These are phyloP conservation scores for Fulmarus glacialis DNA, from an alignment of 2,113 vertebrate species.

Conservation along the genomic window DNA sequence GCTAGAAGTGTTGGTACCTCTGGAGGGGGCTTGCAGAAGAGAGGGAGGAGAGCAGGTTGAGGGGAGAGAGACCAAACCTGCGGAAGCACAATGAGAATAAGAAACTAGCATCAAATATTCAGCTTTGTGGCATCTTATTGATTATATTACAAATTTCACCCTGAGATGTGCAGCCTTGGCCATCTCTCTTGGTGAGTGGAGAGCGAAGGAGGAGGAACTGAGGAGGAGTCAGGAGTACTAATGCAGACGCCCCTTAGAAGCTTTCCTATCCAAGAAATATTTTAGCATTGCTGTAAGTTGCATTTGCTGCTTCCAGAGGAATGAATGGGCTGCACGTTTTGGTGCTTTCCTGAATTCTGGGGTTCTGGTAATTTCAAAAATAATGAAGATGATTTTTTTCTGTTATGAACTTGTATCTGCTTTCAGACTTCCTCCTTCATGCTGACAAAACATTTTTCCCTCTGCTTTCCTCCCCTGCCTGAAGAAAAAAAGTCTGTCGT, in stretches of 20 bases:
- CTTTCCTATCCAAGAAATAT: not conserved
- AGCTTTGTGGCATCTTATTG: not conserved
- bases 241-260: not conserved
- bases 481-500: not conserved
- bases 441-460: not conserved
- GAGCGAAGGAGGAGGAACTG: not conserved
- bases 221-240: not conserved
- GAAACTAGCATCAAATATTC: constrained; percentile 3
- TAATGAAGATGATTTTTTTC: not conserved
- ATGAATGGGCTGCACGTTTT: not conserved
- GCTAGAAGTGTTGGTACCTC: constrained; percentile 20
- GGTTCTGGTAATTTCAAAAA: not conserved
- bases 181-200: not conserved
- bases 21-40: constrained; percentile 1
- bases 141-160: not conserved
- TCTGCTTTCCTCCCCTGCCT: not conserved
- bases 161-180: not conserved
- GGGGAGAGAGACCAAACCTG: not conserved
- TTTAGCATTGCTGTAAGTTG: not conserved
- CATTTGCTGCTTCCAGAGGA: not conserved
- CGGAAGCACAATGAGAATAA: not conserved
- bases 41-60: not conserved
- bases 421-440: not conserved
- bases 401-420: not conserved
- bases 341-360: not conserved